Evolutionary conservation across 2,113 vertebrate genomes (phyloP).

Genomic region (Apodemus speciosus): DNA sequence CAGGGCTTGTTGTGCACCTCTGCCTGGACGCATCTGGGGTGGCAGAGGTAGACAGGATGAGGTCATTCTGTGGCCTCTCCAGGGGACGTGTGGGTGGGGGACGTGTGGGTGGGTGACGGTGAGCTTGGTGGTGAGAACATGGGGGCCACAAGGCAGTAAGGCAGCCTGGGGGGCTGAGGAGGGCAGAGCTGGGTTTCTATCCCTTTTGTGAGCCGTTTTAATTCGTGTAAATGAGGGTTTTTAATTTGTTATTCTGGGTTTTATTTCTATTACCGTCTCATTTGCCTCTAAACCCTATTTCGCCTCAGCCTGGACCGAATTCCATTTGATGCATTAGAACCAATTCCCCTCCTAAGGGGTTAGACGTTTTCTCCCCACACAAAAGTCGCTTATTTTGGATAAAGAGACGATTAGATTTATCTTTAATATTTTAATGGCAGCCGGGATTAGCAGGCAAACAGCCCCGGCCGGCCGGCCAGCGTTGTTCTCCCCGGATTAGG

Average conservation of each 20-base stretch:
- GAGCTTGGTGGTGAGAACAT: background rate
- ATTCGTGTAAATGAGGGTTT: constrained; percentile 90
- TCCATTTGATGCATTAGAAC: constrained; percentile 90
- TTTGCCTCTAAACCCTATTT: constrained; percentile 89
- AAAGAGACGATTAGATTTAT: constrained; percentile 92
- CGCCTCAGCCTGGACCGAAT: constrained; percentile 84
- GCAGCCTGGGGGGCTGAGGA: constrained; percentile 12
- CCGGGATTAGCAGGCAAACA: constrained; percentile 87
- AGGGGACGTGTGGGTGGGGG: background rate
- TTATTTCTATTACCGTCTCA: constrained; percentile 90
- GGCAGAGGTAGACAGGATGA: background rate
- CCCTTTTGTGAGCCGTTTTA: constrained; percentile 85
- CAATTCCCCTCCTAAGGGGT: constrained; percentile 89
- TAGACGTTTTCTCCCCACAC: constrained; percentile 88
- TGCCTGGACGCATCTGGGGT: background rate
- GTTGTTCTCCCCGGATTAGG: constrained; percentile 87
- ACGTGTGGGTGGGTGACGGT: background rate
- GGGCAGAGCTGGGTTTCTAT: constrained; percentile 76
- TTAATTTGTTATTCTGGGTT: constrained; percentile 90
- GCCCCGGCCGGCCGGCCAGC: constrained; percentile 78
- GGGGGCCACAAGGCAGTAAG: background rate
- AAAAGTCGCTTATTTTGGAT: constrained; percentile 93
- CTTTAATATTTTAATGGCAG: constrained; percentile 94
- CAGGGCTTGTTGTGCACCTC: background rate
- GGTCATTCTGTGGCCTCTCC: background rate